Conservation (phyloP, 2,113 vertebrate species). For the Scomber colias region DNA sequence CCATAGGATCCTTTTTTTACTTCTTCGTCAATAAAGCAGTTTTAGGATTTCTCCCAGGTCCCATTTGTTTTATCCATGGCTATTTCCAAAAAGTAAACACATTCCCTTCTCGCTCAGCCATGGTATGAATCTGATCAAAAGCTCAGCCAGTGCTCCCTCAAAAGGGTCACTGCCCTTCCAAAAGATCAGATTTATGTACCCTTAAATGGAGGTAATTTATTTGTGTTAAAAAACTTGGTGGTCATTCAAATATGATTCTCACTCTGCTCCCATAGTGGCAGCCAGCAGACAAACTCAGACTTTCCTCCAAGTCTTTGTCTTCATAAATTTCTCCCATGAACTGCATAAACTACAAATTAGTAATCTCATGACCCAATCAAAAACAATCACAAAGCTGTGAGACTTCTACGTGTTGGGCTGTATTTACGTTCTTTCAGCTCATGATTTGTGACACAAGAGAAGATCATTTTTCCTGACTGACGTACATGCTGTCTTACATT, state of each 20-base stretch:
- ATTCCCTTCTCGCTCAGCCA: conserved; percentile 62
- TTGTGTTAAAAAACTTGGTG: conserved; percentile 38
- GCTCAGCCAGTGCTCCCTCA: conserved; percentile 48
- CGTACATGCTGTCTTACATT: conserved; percentile 20
- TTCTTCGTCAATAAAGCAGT: conserved; percentile 13
- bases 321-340: conserved; percentile 49
- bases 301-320: conserved; percentile 49
- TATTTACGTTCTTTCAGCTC: conserved; percentile 24
- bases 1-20: conserved; percentile 34
- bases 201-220: conserved; percentile 66
- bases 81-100: conserved; percentile 69
- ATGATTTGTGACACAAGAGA: conserved; percentile 21
- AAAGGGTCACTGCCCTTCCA: conserved; percentile 41
- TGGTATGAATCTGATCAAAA: conserved; percentile 59
- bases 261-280: conserved; percentile 43
- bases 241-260: conserved; percentile 40
- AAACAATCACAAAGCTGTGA: conserved; percentile 29
- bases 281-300: conserved; percentile 57
- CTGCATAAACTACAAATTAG: conserved; percentile 47
- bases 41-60: conserved; percentile 6
- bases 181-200: conserved; percentile 54
- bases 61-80: conserved; percentile 59
- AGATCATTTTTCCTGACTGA: conserved; percentile 19
- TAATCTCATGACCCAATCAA: conserved; percentile 35
- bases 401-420: background rate